Percentiles rank a stretch among this genome's conserved stretches.
Conservation (phyloP, 2,113 vertebrate species). For the Phalacrocorax carbo region DNA sequence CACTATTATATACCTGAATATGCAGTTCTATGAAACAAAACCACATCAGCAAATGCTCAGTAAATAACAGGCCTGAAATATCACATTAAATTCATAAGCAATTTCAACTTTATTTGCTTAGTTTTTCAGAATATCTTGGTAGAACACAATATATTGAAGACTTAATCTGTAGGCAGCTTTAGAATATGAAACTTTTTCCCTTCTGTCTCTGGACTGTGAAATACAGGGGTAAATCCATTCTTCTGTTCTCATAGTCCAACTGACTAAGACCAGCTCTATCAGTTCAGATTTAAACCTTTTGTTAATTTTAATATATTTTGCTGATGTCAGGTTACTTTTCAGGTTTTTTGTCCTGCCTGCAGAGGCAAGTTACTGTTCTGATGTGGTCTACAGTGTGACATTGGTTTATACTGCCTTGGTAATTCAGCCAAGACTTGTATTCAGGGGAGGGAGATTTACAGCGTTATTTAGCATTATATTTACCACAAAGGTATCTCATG, state of each 20-base stretch:
- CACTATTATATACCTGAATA: slow-evolving; percentile 12
- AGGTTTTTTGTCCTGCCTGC: neutral
- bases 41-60: slow-evolving; percentile 47
- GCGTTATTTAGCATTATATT: neutral
- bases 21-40: slow-evolving; percentile 26
- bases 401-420: neutral
- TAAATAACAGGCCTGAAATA: slow-evolving; percentile 45
- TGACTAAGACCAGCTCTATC: neutral
- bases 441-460: neutral
- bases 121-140: slow-evolving; percentile 28
- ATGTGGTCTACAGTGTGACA: neutral
- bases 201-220: neutral
- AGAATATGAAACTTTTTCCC: neutral
- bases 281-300: neutral
- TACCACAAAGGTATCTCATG: neutral
- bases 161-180: neutral
- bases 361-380: neutral
- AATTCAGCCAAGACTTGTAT: neutral
- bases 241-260: neutral
- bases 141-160: neutral
- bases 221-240: neutral
- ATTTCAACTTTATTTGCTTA: slow-evolving; percentile 46
- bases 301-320: neutral
- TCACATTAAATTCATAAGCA: slow-evolving; percentile 48
- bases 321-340: neutral